Conservation (phyloP, 2,888 invertebrate species). For the Trachelus iudaicus region DNA sequence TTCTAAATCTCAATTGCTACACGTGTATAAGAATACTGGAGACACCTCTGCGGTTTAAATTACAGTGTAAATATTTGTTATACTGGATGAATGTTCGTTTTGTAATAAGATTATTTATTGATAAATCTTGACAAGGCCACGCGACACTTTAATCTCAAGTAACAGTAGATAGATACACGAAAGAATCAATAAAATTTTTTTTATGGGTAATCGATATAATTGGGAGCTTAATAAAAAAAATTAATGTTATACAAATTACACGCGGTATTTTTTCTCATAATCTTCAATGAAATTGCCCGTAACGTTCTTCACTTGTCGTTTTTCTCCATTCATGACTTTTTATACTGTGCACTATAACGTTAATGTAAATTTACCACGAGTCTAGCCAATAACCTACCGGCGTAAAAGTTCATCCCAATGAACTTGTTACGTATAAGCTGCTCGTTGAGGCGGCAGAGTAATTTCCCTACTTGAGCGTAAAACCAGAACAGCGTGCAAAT, state of each 20-base stretch:
- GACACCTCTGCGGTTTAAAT: not conserved
- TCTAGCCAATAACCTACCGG: not conserved
- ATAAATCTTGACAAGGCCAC: not conserved
- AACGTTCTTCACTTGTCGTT: not conserved
- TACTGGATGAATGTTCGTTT: not conserved
- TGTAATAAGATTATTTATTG: not conserved
- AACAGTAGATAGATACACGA: not conserved
- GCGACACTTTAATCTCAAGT: not conserved
- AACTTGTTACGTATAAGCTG: not conserved
- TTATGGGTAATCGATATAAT: not conserved
- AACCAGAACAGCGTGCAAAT: conserved; percentile 2
- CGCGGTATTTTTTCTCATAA: not conserved
- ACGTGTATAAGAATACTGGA: not conserved
- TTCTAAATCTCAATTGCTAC: conserved; percentile 5
- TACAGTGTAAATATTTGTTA: not conserved
- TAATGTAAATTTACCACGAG: not conserved
- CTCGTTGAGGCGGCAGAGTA: not conserved
- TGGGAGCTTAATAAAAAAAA: not conserved
- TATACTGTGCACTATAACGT: not conserved
- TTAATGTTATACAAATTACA: not conserved
- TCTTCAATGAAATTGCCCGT: not conserved
- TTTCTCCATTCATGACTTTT: not conserved
- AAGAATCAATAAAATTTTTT: not conserved
- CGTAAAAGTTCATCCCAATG: not conserved
- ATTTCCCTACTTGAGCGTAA: not conserved